Evolutionary conservation across 2,797 vertebrate genomes (phyloP).

Genomic region (Thalassophryne amazonica): DNA sequence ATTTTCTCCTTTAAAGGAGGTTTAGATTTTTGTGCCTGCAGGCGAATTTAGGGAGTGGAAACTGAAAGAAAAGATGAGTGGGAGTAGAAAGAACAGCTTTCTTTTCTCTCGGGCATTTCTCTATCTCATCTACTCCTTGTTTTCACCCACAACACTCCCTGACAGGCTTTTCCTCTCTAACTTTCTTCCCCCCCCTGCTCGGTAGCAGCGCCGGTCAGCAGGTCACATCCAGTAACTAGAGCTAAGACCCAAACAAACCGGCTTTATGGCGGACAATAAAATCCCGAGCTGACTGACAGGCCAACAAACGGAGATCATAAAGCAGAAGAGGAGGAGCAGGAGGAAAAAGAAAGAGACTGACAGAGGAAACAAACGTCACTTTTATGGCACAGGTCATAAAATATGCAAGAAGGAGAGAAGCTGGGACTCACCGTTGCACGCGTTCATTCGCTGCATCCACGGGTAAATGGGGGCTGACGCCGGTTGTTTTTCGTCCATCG

Average conservation of each 20-base stretch:
- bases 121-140: constrained; percentile 33
- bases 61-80: background rate
- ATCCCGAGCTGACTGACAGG: constrained; percentile 47
- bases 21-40: too few species aligned
- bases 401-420: constrained; percentile 35
- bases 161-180: constrained; percentile 45
- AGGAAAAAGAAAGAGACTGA: constrained; percentile 12
- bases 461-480: constrained; percentile 83
- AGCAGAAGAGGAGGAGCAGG: constrained; percentile 36
- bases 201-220: constrained; percentile 40
- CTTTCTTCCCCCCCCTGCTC: constrained; percentile 5
- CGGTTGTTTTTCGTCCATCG: constrained; percentile 86
- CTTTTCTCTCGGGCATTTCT: constrained; percentile 7
- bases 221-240: constrained; percentile 60
- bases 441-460: constrained; percentile 95
- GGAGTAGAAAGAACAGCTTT: background rate
- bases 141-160: constrained; percentile 39
- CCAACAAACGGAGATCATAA: constrained; percentile 58
- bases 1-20: background rate
- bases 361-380: constrained; percentile 56
- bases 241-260: constrained; percentile 55
- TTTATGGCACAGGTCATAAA: constrained; percentile 59
- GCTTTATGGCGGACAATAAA: constrained; percentile 69
- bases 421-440: constrained; percentile 90
- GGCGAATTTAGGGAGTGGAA: background rate